phyloP scores from a whole-genome alignment of 1,140 invertebrate species.

The Gonatopus flavifemur region DNA sequence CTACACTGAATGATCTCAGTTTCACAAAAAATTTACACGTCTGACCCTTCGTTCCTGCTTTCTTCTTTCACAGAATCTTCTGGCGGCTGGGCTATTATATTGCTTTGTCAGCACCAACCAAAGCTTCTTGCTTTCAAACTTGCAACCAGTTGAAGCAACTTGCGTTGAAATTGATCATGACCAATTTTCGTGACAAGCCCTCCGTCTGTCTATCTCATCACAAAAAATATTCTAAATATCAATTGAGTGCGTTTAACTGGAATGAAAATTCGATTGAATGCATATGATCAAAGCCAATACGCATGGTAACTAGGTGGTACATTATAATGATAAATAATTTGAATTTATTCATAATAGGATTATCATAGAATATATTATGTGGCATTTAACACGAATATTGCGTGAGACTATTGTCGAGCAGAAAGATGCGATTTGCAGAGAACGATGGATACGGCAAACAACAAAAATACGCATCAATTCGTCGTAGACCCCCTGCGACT shows the following conservation, averaged over 20 bases:
- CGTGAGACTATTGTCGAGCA: slow-evolving; percentile 2
- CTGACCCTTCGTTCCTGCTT: no score
- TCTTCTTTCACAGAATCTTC: no score
- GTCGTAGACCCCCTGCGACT: slow-evolving; percentile 26
- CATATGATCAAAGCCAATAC: slow-evolving; percentile 5
- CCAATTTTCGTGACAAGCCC: background rate
- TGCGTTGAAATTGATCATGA: background rate
- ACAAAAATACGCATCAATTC: slow-evolving; percentile 21
- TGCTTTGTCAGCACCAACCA: no score
- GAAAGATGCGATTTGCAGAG: background rate
- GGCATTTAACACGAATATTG: no score
- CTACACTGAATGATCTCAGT: no score
- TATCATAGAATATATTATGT: no score
- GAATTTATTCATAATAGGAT: no score
- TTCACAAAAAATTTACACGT: no score
- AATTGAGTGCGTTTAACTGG: no score
- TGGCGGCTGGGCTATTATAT: no score
- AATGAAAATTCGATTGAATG: slow-evolving; percentile 16
- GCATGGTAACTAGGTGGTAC: slow-evolving; percentile 4
- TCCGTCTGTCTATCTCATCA: background rate
- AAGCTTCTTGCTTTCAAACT: no score
- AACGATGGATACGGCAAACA: slow-evolving; percentile 16
- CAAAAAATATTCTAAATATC: background rate
- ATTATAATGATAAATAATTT: background rate
- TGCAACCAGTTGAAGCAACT: background rate